Percentiles rank a stretch among this genome's conserved stretches.
These are phyloP conservation scores for Ornithoptera alexandrae DNA, from an alignment of 2,888 invertebrate genomes.

Conservation along the genomic window DNA sequence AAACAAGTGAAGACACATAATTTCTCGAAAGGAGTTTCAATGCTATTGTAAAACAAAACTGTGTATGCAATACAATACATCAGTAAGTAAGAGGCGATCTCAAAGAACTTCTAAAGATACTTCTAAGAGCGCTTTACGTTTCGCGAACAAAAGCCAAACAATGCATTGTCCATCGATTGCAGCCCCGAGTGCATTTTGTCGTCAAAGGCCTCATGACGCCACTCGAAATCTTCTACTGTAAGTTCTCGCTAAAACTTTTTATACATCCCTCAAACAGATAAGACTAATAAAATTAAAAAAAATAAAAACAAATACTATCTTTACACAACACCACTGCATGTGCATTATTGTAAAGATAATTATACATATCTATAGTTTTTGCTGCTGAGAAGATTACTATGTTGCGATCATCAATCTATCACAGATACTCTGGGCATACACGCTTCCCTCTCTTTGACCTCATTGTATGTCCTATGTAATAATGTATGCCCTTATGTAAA, in stretches of 20 bases:
- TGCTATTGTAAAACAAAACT: constrained; percentile 50
- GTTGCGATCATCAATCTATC: too few relatives aligned
- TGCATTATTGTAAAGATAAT: too few relatives aligned
- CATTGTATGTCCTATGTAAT: too few relatives aligned
- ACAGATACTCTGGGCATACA: too few relatives aligned
- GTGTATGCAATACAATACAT: constrained; percentile 45
- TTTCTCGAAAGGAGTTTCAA: constrained; percentile 39
- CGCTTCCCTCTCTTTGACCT: too few relatives aligned
- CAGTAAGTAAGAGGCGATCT: constrained; percentile 50
- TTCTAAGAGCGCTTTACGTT: constrained; percentile 61
- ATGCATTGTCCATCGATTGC: constrained; percentile 73
- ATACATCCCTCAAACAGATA: too few relatives aligned
- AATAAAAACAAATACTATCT: too few relatives aligned
- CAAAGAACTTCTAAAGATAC: constrained; percentile 58
- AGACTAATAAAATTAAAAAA: too few relatives aligned
- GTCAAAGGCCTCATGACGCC: constrained; percentile 65
- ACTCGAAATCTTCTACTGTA: constrained; percentile 39
- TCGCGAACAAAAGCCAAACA: constrained; percentile 72
- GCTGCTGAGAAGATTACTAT: too few relatives aligned
- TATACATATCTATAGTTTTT: too few relatives aligned
- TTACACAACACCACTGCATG: too few relatives aligned
- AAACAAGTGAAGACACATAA: constrained; percentile 1
- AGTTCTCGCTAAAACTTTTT: constrained; percentile 19
- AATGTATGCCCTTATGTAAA: too few relatives aligned
- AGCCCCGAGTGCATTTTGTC: constrained; percentile 68